Evolutionary conservation across 2,113 vertebrate genomes (phyloP).

Genomic region (Amazona vittata): DNA sequence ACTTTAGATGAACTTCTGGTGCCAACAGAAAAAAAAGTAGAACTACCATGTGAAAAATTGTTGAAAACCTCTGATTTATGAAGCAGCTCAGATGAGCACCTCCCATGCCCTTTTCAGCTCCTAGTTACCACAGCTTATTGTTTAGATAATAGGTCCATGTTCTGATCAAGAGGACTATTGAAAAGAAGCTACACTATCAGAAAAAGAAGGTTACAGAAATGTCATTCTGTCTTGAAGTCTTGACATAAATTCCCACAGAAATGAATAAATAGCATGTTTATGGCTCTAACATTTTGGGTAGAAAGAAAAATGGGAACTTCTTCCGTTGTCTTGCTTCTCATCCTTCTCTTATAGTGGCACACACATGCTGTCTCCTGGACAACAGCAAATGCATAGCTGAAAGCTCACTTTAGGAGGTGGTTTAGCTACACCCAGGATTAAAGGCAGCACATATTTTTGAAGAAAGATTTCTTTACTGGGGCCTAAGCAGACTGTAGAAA

Average conservation of each 20-base stretch:
- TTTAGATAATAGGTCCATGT: neutral
- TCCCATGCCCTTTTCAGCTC: neutral
- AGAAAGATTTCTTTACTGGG: neutral
- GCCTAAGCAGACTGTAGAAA: neutral
- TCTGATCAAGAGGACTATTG: neutral
- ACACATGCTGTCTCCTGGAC: neutral
- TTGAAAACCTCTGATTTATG: neutral
- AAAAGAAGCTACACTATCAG: neutral
- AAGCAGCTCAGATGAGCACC: neutral
- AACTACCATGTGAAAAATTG: neutral
- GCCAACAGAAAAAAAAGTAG: neutral
- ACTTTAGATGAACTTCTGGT: neutral
- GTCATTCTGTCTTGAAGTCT: neutral
- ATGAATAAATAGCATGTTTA: neutral
- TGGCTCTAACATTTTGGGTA: neutral
- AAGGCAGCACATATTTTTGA: neutral
- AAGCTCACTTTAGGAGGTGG: neutral
- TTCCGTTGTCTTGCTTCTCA: neutral
- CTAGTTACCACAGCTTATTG: neutral
- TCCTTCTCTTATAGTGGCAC: neutral
- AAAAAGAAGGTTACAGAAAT: neutral
- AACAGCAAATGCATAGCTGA: neutral
- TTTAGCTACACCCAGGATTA: neutral
- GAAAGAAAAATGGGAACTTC: neutral
- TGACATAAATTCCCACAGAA: neutral